Conservation (phyloP, 1,140 invertebrate species). For the Harlomillsia oculata region DNA sequence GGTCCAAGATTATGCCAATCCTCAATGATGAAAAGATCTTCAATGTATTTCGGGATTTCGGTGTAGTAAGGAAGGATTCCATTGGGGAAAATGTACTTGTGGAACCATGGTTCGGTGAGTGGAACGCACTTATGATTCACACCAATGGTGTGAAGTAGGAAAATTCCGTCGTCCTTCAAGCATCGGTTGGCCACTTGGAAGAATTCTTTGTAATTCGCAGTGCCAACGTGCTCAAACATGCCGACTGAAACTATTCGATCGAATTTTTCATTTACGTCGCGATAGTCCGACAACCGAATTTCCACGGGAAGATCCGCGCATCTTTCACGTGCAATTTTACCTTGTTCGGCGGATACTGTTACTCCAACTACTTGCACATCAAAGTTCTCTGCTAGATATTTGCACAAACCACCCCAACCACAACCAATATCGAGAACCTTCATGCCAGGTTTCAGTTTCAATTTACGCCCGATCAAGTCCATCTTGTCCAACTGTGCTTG, state of each 20-base stretch:
- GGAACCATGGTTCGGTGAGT: constrained; percentile 27
- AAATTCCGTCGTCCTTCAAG: constrained; percentile 18
- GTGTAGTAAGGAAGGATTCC: constrained; percentile 19
- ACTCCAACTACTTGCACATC: constrained; percentile 25
- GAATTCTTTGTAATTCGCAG: constrained; percentile 19
- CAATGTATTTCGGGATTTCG: constrained; percentile 14
- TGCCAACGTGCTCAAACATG: constrained; percentile 33
- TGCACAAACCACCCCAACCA: constrained; percentile 23
- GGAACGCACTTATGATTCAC: constrained; percentile 19
- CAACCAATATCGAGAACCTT: constrained; percentile 15
- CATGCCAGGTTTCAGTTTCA: constrained; percentile 6
- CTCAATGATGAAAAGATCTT: constrained; percentile 23
- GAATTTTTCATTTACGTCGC: constrained; percentile 23
- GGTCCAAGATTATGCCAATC: constrained; percentile 26
- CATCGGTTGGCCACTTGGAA: constrained; percentile 18
- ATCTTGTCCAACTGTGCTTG: constrained; percentile 21
- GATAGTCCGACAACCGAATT: constrained; percentile 17
- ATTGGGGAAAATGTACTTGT: constrained; percentile 32
- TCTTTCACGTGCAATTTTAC: constrained; percentile 8
- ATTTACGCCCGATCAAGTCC: not conserved
- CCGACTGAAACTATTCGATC: constrained; percentile 27
- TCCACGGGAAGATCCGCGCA: constrained; percentile 23
- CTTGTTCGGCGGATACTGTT: constrained; percentile 28
- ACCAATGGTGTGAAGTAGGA: constrained; percentile 26
- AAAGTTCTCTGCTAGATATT: constrained; percentile 32